Evolutionary conservation across 2,797 vertebrate genomes (phyloP), one percentile per base, ranked within the genome.

Genomic region (Tauraco hartlaubi): DNA sequence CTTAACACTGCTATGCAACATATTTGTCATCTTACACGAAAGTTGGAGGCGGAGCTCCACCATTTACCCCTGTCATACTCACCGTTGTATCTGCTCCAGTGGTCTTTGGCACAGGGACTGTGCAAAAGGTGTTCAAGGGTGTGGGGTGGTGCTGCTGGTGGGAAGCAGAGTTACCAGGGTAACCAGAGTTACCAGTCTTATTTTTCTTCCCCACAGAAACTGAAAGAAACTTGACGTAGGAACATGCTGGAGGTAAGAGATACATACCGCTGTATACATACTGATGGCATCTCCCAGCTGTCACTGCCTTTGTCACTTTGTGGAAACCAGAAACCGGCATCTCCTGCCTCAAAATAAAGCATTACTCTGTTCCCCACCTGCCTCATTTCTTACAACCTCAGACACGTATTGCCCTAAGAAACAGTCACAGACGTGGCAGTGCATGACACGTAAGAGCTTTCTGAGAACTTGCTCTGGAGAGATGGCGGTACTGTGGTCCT

Each of bases 51-150:
- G 35, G 11, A 89, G 9, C 23, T 81, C 18, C 46, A 64, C 41
- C 8, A 13, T 58, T 80, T 43, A 51, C 31, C 12, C 26, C 31
- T 31, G 14, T 29, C 56, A 35, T 16, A 35, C 16, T 61, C 64
- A n/a, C 22, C 4, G 0, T 64, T 2, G 0, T 2, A 1, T 17
- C 28, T 33, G 28, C 28, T 18, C 25, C 51, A 33, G 28, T 1
- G 31, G 31, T 33, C 51, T 85, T 37, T 66, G 63, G 43, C 46
- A 59, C 35, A 66, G 48, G 29, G 18, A 58, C 29, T 63, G 28
- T 31, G 44, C 15, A 22, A 51, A 46, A 88, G 11, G 4, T 29
- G 35, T 71, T 76, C 15, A n/a, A 51, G 11, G 11, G 12, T 69
- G 12, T 41, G 44, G 33, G 48, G 15, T 43, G 28, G 7, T 67